A percentile compares a stretch with the other conserved stretches of the same genome.
phyloP scores from a whole-genome alignment of 2,113 vertebrate genomes.

The Podarcis muralis region DNA sequence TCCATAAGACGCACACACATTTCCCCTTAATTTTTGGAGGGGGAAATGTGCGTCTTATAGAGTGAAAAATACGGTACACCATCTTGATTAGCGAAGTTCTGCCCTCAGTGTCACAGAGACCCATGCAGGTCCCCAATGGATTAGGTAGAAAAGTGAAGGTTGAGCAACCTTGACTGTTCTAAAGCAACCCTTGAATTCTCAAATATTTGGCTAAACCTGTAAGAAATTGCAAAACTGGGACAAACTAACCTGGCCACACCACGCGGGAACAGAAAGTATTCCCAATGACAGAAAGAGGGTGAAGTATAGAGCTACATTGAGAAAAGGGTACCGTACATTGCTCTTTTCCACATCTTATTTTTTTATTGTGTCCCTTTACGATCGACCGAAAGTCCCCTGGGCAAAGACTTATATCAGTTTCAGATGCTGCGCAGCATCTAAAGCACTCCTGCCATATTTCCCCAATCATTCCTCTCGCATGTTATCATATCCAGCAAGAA shows the following conservation, averaged over 20 bases:
- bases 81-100: no score
- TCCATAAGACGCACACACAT: no score
- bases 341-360: no score
- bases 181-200: not conserved
- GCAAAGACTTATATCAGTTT: not conserved
- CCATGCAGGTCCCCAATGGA: not conserved
- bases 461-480: not conserved
- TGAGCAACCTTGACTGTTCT: not conserved
- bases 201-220: conserved; percentile 3
- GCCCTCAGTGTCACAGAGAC: no score
- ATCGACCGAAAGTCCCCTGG: not conserved
- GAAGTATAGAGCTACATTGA: not conserved
- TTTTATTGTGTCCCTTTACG: not conserved
- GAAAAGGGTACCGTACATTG: not conserved
- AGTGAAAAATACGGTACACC: no score
- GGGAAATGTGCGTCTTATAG: no score
- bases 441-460: not conserved
- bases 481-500: not conserved
- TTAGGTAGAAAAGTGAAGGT: not conserved
- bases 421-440: not conserved
- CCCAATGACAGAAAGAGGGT: not conserved
- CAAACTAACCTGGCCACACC: not conserved
- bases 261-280: not conserved
- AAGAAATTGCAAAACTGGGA: not conserved
- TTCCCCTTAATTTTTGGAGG: no score